Base-by-base conservation (phyloP, 2,888 invertebrate species). In the Onchidella celtica region DNA sequence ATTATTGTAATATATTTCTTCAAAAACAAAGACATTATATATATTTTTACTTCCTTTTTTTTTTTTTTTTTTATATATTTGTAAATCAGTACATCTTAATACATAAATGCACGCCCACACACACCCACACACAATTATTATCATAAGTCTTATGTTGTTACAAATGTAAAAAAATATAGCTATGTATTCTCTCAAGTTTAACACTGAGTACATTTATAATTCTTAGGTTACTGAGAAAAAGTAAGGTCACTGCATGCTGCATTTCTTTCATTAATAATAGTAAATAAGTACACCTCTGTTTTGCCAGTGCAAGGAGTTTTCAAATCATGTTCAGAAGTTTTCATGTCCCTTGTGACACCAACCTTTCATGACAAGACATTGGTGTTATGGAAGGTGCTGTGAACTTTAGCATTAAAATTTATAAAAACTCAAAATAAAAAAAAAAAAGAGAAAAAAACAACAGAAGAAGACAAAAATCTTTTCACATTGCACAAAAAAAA, bases 141-240 rank as follows among this genome's bases (percentile, higher is more conserved):
- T 68, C 65, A 66, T 68, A 34, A 77, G 27, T 73, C 17, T 68
- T 68, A 57, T 29, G 32, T 29, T 68, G 68, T 77, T 77, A 68
- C 57, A 77, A 68, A 66, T 77, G 77, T 77, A 77, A 68, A 77
- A 77, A 77, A 66, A 77, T 77, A 77, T 34, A 77, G 66, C 55
- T 77, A 65, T 77, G 55, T 77, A 76, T 40, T 65, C 65, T 75
- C 40, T 65, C n/a, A 77, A 66, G 29, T n/a, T 29, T 66, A 77
- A 77, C 77, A 77, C 66, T 68, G 38, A 17, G 24, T 73, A 73
- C 61, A 73, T 27, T n/a, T 14, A 24, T 61, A 61, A n/a, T 29
- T 34, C 17, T 24, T 14, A 61, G 9, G 38, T 59, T 73, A 29
- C 9, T 73, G 6, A 11, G 17, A 34, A 38, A 73, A 61, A 61